Percentiles rank a stretch among this genome's conserved stretches.
These are phyloP conservation scores for Syritta pipiens DNA, from an alignment of 2,888 invertebrate genomes.

Conservation along the genomic window DNA sequence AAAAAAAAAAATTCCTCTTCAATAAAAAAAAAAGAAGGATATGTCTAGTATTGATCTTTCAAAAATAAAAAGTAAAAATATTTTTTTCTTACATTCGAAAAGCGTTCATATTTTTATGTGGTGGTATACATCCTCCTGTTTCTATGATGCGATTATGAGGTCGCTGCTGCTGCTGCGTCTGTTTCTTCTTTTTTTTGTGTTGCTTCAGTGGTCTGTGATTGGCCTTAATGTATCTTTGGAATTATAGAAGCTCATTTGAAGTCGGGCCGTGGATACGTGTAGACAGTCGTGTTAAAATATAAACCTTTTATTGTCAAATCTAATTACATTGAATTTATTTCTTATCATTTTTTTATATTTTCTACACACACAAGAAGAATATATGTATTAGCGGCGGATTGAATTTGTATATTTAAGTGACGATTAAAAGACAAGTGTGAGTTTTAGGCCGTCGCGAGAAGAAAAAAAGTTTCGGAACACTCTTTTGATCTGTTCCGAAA, in stretches of 20 bases:
- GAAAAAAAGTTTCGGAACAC: constrained; percentile 35
- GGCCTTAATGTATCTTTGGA: constrained; percentile 74
- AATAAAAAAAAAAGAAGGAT: too few relatives aligned
- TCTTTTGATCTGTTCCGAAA: constrained; percentile 7
- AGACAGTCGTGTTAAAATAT: constrained; percentile 73
- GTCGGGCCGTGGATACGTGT: constrained; percentile 79
- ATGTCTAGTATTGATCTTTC: too few relatives aligned
- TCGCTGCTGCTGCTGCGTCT: constrained; percentile 32
- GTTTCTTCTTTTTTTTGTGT: constrained; percentile 18
- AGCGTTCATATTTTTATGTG: constrained; percentile 35
- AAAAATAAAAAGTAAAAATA: too few relatives aligned
- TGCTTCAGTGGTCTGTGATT: constrained; percentile 49
- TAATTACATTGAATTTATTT: constrained; percentile 1
- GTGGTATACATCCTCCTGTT: constrained; percentile 2
- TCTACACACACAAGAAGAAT: too few relatives aligned
- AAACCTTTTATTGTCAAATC: constrained; percentile 19
- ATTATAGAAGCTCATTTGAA: constrained; percentile 79
- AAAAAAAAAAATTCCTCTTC: too few relatives aligned
- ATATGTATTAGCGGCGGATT: too few relatives aligned
- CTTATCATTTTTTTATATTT: too few relatives aligned
- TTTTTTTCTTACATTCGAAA: constrained; percentile 20
- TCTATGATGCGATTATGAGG: constrained; percentile 54
- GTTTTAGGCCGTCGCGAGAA: constrained; percentile 18
- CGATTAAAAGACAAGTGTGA: constrained; percentile 34
- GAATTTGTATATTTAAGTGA: constrained; percentile 3